Percentiles rank a stretch among this genome's conserved stretches.
phyloP scores from a whole-genome alignment of 2,113 vertebrate species.

The Anhinga anhinga region DNA sequence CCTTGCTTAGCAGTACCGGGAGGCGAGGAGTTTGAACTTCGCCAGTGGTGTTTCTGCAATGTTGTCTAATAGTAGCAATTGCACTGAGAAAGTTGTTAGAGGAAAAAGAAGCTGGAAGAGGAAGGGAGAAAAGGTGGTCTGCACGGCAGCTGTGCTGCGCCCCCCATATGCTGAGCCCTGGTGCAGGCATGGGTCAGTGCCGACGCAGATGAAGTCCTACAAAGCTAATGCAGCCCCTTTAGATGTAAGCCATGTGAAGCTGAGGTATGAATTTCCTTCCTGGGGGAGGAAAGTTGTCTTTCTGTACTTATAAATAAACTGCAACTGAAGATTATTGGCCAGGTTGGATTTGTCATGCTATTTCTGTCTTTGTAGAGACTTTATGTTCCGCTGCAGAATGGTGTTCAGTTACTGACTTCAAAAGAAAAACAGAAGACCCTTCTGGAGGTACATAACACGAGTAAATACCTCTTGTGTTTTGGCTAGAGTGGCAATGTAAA shows the following conservation, averaged over 20 bases:
- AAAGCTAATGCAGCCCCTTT: neutral
- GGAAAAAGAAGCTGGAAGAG: neutral
- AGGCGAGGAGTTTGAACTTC: neutral
- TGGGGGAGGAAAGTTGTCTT: neutral
- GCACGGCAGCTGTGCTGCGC: rapidly evolving
- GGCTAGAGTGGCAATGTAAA: neutral
- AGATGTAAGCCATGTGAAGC: neutral
- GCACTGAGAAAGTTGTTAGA: neutral
- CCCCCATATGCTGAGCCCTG: neutral
- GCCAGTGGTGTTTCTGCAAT: neutral
- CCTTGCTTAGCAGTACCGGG: neutral
- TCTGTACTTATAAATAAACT: neutral
- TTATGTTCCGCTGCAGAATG: neutral
- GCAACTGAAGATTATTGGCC: neutral
- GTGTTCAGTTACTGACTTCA: neutral
- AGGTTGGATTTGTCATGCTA: neutral
- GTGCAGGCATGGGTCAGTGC: neutral
- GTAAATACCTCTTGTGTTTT: neutral
- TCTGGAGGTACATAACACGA: neutral
- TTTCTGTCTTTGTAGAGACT: neutral
- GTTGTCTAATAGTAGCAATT: neutral
- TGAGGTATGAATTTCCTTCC: neutral
- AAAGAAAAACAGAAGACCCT: neutral
- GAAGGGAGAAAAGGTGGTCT: neutral
- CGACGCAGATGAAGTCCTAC: neutral